Evolutionary conservation across 2,797 vertebrate genomes (phyloP).

Genomic region (Pseudocheirus occidentalis): DNA sequence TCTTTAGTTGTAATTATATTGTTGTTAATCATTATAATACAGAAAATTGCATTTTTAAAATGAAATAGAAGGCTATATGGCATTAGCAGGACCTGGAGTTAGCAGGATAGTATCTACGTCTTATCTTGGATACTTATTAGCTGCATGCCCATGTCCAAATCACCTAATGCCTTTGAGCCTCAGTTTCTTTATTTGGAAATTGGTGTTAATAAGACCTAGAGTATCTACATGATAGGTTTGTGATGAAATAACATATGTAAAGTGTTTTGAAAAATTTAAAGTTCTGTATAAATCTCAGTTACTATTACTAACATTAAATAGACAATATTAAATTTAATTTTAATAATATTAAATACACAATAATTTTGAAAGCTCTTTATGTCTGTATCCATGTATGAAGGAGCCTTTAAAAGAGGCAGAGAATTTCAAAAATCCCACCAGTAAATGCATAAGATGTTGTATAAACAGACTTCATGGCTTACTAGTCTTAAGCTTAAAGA

Average conservation of each 20-base stretch:
- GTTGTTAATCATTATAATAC: constrained; percentile 22
- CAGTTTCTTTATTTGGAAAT: neutral
- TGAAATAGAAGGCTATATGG: neutral
- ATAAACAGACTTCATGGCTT: neutral
- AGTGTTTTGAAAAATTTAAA: constrained; percentile 21
- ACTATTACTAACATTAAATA: neutral
- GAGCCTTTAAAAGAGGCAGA: neutral
- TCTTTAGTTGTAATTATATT: neutral
- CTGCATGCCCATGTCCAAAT: neutral
- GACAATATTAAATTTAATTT: neutral
- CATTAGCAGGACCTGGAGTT: neutral
- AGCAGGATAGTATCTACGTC: neutral
- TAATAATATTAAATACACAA: neutral
- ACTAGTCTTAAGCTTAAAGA: neutral
- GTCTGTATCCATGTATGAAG: neutral
- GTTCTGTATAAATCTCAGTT: neutral
- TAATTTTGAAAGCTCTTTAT: neutral
- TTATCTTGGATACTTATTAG: neutral
- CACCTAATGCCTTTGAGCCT: neutral
- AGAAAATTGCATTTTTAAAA: constrained; percentile 53
- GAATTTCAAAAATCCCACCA: constrained; percentile 12
- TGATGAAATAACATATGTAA: neutral
- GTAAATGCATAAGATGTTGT: neutral
- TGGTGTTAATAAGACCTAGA: neutral
- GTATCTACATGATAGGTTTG: neutral